A percentile compares a stretch with the other conserved stretches of the same genome.
These are phyloP conservation scores for Chaetorhynchus papuensis DNA, from an alignment of 2,113 vertebrate genomes.

Conservation along the genomic window DNA sequence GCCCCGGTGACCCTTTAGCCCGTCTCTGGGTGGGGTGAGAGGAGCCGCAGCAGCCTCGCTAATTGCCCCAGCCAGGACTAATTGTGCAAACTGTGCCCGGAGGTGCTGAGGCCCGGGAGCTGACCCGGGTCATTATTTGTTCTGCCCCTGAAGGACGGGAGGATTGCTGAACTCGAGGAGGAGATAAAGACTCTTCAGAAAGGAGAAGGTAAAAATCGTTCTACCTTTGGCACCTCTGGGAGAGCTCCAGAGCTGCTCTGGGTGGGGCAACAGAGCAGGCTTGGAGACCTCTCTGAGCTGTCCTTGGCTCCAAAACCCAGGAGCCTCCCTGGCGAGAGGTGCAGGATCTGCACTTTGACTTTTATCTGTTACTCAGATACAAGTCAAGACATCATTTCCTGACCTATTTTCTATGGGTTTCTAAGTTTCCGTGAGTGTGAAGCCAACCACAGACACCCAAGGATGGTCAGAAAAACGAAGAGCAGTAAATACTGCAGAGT, in stretches of 20 bases:
- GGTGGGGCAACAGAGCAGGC: not conserved
- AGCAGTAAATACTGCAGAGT: not conserved
- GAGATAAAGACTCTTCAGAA: conserved; percentile 67
- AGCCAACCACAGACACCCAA: not conserved
- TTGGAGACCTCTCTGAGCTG: not conserved
- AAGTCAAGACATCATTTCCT: not conserved
- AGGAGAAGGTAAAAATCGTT: conserved; percentile 59
- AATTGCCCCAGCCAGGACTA: not conserved
- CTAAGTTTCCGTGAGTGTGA: not conserved
- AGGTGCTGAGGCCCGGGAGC: not conserved
- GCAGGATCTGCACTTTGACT: not conserved
- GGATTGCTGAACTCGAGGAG: conserved; percentile 77
- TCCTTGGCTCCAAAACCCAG: not conserved
- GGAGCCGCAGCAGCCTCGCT: not conserved
- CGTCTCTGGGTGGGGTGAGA: not conserved
- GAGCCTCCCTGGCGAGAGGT: not conserved
- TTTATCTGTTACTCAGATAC: rapidly evolving
- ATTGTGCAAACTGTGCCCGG: not conserved
- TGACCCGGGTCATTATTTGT: not conserved
- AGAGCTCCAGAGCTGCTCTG: not conserved
- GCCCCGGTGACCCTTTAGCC: not conserved
- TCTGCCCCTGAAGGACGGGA: conserved; percentile 72
- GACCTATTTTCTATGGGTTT: not conserved
- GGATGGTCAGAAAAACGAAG: not conserved
- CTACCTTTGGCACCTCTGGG: not conserved